phyloP scores from a whole-genome alignment of 2,113 vertebrate species.

The Oncorhynchus tshawytscha region DNA sequence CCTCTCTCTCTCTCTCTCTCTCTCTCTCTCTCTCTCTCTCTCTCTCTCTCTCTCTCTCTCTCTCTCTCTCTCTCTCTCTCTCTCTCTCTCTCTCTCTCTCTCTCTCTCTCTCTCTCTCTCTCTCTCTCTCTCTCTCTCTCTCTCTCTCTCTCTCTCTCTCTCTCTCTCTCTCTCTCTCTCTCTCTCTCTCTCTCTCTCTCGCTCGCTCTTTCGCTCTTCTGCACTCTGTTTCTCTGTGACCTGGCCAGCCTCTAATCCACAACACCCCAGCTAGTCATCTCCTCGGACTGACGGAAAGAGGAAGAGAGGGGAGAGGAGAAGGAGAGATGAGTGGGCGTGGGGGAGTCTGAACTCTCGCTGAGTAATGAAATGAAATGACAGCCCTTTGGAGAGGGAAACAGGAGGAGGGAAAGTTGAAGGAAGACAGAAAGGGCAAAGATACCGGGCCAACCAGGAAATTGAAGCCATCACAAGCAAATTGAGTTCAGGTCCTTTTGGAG shows the following conservation, averaged over 20 bases:
- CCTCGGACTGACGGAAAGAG: neutral
- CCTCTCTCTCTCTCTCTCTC: too few relatives aligned
- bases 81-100: too few relatives aligned
- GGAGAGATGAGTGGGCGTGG: constrained; percentile 45
- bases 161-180: too few relatives aligned
- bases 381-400: constrained; percentile 68
- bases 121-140: too few relatives aligned
- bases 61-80: too few relatives aligned
- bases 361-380: constrained; percentile 78
- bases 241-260: constrained; percentile 7
- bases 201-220: neutral
- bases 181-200: too few relatives aligned
- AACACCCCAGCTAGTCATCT: neutral
- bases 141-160: too few relatives aligned
- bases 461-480: constrained; percentile 82
- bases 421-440: constrained; percentile 45
- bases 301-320: constrained; percentile 30
- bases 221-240: constrained; percentile 8
- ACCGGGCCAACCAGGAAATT: constrained; percentile 76
- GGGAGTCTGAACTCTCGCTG: constrained; percentile 58
- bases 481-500: constrained; percentile 80
- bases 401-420: neutral
- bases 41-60: too few relatives aligned
- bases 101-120: too few relatives aligned
- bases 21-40: too few relatives aligned